A percentile compares a stretch with the other conserved stretches of the same genome.
Evolutionary conservation across 2,797 vertebrate species (phyloP).

Genomic region (Zenarchopterus dispar): DNA sequence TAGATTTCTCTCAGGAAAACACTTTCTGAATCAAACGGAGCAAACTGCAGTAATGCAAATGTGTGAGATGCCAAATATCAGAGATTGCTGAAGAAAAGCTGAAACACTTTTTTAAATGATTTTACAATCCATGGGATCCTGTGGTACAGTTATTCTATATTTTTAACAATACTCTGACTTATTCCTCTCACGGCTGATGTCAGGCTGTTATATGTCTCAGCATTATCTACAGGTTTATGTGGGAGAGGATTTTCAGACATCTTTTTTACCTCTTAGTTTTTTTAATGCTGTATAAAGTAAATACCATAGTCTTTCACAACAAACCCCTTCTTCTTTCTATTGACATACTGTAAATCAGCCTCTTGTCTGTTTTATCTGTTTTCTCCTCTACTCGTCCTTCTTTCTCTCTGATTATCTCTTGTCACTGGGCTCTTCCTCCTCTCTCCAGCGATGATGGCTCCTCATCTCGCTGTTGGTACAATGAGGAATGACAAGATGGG

Average conservation of each 20-base stretch:
- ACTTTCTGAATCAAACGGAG: no score
- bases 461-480: slow-evolving; percentile 99
- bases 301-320: slow-evolving; percentile 37
- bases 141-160: no score
- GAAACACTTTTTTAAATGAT: no score
- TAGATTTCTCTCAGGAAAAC: no score
- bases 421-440: slow-evolving; percentile 92
- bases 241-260: slow-evolving; percentile 23
- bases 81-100: no score
- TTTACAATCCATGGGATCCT: no score
- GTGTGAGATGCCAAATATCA: no score
- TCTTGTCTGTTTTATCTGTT: slow-evolving; percentile 82
- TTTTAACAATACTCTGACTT: no score
- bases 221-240: slow-evolving; percentile 17
- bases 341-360: slow-evolving; percentile 74
- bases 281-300: slow-evolving; percentile 27
- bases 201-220: slow-evolving; percentile 27
- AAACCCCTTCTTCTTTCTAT: slow-evolving; percentile 46
- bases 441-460: slow-evolving; percentile 99
- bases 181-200: no score
- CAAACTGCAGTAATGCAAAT: no score
- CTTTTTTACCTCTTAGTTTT: slow-evolving; percentile 12
- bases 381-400: slow-evolving; percentile 61
- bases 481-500: slow-evolving; percentile 99
- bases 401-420: slow-evolving; percentile 81